Evolutionary conservation across 2,888 invertebrate species (phyloP).

Genomic region (Drosophila suboccidentalis): DNA sequence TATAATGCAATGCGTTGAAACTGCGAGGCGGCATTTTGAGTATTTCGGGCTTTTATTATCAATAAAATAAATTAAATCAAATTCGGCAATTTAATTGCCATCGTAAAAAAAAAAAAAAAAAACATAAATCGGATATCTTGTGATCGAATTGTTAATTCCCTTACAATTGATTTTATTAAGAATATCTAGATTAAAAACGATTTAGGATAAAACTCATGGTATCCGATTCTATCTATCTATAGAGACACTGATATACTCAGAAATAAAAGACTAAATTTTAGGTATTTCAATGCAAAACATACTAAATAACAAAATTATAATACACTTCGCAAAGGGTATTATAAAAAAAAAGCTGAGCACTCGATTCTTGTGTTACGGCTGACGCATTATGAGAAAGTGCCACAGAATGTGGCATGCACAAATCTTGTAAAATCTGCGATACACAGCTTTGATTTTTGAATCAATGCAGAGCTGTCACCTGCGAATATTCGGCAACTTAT

Average conservation of each 20-base stretch:
- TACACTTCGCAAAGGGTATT: slow-evolving; percentile 4
- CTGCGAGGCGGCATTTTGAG: slow-evolving; percentile 46
- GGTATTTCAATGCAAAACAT: neutral
- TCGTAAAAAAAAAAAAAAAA: slow-evolving; percentile 64
- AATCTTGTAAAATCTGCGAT: slow-evolving; percentile 12
- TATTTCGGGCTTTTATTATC: slow-evolving; percentile 69
- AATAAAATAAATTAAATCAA: slow-evolving; percentile 80
- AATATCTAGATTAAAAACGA: neutral
- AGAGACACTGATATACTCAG: no score
- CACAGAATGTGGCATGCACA: slow-evolving; percentile 47
- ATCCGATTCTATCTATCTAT: no score
- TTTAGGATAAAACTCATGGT: neutral
- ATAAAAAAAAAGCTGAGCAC: slow-evolving; percentile 19
- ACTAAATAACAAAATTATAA: neutral
- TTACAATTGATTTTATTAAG: neutral
- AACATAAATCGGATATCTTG: neutral
- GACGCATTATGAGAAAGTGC: slow-evolving; percentile 39
- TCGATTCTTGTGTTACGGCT: slow-evolving; percentile 33
- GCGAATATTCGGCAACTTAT: slow-evolving; percentile 4
- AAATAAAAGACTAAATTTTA: no score
- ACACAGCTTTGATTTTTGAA: slow-evolving; percentile 28
- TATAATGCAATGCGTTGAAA: slow-evolving; percentile 50
- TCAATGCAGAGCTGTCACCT: slow-evolving; percentile 35
- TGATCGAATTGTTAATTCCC: slow-evolving; percentile 8
- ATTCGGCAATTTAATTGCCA: slow-evolving; percentile 75